Conservation (phyloP, 1,140 invertebrate genomes). For the Papilio xuthus region DNA sequence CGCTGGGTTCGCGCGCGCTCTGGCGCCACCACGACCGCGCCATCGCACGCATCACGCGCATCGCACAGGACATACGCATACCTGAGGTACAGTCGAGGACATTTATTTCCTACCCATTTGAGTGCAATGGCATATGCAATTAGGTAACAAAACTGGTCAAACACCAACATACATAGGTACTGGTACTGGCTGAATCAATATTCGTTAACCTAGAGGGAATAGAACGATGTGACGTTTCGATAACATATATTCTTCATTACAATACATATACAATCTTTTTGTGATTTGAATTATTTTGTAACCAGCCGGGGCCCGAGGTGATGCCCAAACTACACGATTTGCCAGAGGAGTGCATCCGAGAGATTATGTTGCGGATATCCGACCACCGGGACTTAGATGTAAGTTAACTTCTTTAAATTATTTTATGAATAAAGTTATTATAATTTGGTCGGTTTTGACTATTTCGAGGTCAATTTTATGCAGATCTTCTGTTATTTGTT, state of each 20-base stretch:
- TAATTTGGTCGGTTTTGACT: no score
- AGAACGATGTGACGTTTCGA: no score
- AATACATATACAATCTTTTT: not conserved
- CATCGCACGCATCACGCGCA: constrained; percentile 91
- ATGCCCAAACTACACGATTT: constrained; percentile 93
- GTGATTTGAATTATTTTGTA: constrained; percentile 42
- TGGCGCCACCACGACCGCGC: constrained; percentile 94
- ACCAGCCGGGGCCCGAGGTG: constrained; percentile 91
- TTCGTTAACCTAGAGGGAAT: not conserved
- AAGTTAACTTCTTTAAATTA: constrained; percentile 44
- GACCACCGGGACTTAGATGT: constrained; percentile 95
- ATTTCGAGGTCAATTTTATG: no score
- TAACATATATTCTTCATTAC: constrained; percentile 1
- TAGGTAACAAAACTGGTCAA: no score
- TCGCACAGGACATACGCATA: constrained; percentile 90
- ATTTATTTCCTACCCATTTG: no score
- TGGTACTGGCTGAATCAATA: no score
- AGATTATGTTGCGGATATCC: constrained; percentile 93
- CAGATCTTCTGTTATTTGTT: no score
- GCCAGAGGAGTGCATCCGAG: constrained; percentile 95
- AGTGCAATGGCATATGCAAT: no score
- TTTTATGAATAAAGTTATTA: not conserved
- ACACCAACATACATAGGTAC: no score
- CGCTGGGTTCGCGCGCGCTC: constrained; percentile 92
- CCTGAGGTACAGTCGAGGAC: constrained; percentile 82